Percentiles rank a stretch among this genome's conserved stretches.
These are phyloP conservation scores for Xyrauchen texanus DNA, from an alignment of 2,113 vertebrate species.

Conservation along the genomic window DNA sequence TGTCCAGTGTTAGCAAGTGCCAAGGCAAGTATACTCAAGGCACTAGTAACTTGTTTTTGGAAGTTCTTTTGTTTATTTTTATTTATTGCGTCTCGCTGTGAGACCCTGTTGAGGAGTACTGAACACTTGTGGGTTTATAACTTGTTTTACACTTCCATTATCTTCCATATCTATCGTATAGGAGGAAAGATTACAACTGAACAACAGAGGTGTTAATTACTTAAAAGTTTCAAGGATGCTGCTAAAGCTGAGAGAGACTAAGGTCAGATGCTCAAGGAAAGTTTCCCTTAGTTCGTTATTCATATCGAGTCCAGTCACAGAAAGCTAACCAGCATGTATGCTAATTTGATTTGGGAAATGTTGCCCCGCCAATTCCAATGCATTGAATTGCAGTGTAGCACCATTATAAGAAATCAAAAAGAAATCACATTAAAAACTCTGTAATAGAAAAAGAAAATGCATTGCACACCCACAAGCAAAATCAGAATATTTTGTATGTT, in stretches of 20 bases:
- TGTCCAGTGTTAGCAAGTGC: background rate
- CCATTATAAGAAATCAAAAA: no score
- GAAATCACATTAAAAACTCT: no score
- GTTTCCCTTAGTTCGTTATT: no score
- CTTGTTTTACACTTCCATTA: conserved; percentile 26
- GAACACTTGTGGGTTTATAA: conserved; percentile 13
- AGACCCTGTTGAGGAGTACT: conserved; percentile 2
- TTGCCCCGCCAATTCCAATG: no score
- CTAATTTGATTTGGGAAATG: no score
- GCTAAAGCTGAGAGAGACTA: conserved; percentile 19
- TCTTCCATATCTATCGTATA: conserved; percentile 29
- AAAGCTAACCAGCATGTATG: no score
- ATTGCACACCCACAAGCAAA: no score
- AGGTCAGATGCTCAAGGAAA: conserved; percentile 7
- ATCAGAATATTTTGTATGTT: no score
- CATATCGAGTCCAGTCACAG: no score
- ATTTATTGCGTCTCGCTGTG: conserved; percentile 18
- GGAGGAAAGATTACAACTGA: conserved; percentile 14
- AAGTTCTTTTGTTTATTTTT: conserved; percentile 13
- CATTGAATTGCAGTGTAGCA: no score
- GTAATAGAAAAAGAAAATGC: no score
- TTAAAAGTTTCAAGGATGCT: conserved; percentile 47
- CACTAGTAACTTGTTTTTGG: no score
- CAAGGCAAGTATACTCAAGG: background rate
- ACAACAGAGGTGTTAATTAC: conserved; percentile 37